Evolutionary conservation across 1,140 invertebrate species (phyloP).

Genomic region (Dendroctonus valens): DNA sequence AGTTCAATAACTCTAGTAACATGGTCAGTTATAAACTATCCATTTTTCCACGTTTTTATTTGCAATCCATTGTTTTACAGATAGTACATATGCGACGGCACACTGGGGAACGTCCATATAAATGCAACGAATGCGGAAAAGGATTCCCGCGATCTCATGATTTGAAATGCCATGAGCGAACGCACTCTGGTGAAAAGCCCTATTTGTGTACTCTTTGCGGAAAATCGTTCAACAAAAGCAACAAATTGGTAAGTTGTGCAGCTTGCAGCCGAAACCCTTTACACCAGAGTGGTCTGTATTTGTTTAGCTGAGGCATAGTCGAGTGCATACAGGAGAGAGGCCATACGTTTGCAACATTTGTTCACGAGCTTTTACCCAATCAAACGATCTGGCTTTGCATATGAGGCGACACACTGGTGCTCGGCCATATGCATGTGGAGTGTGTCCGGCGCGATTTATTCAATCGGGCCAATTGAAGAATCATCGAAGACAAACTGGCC

Average conservation of each 20-base stretch:
- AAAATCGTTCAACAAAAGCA: slow-evolving; percentile 51
- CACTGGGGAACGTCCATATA: slow-evolving; percentile 58
- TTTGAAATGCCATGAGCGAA: slow-evolving; percentile 59
- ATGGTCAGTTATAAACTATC: slow-evolving; percentile 41
- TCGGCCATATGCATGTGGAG: slow-evolving; percentile 48
- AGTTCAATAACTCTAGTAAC: slow-evolving; percentile 50
- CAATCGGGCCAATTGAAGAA: slow-evolving; percentile 50
- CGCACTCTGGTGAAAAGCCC: slow-evolving; percentile 59
- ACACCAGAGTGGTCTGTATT: background rate
- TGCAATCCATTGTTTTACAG: slow-evolving; percentile 35
- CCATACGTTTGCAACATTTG: slow-evolving; percentile 53
- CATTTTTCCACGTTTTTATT: background rate
- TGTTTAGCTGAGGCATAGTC: slow-evolving; percentile 46
- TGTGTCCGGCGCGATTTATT: slow-evolving; percentile 50
- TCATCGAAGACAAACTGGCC: slow-evolving; percentile 47
- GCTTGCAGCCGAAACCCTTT: background rate
- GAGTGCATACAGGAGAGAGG: slow-evolving; percentile 53
- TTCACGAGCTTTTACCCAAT: slow-evolving; percentile 51
- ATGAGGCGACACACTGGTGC: slow-evolving; percentile 50
- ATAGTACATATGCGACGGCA: slow-evolving; percentile 60
- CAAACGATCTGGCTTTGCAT: slow-evolving; percentile 51
- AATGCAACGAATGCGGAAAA: slow-evolving; percentile 63
- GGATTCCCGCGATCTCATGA: slow-evolving; percentile 65
- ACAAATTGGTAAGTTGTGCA: slow-evolving; percentile 47
- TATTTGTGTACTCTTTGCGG: slow-evolving; percentile 59